Base-by-base conservation (phyloP, 2,888 invertebrate genomes). In the Lepidonotus clava region DNA sequence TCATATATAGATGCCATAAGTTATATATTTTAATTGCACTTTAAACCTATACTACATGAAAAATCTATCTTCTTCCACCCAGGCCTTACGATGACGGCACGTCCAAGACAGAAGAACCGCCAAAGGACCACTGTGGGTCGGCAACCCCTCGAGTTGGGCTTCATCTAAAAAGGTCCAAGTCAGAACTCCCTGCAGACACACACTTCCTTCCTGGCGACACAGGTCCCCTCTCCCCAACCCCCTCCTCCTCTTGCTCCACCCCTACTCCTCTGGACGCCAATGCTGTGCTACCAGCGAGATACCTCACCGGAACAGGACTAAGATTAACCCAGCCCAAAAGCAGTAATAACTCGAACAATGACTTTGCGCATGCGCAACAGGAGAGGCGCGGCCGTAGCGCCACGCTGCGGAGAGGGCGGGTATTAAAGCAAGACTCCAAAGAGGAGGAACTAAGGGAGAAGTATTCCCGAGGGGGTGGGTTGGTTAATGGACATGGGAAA, bases 31-130 rank as follows among this genome's bases (percentile, higher is more conserved):
- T n/a, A n/a, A n/a, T n/a, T n/a, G n/a, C n/a, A n/a, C n/a, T n/a
- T n/a, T n/a, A n/a, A n/a, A n/a, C n/a, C n/a, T n/a, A n/a, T n/a
- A n/a, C n/a, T n/a, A n/a, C n/a, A n/a, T n/a, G n/a, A n/a, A n/a
- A n/a, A n/a, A n/a, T n/a, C n/a, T n/a, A n/a, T n/a, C n/a, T n/a
- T n/a, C n/a, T n/a, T n/a, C n/a, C 8, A 8, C 46, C 18, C 80
- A 80, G 80, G 18, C 80, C 80, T 1, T 41, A 24, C 32, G 80
- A 80, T 4, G 80, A 80, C 80, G 80, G 80, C 6, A 14, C 80
- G 6, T 28, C 11, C 11, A 80, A 80, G 28, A 28, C 41, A n/a
- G 71, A 71, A 38, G 66, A 18, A 66, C 21, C 18, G 36, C n/a
- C 14, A 11, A 80, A 51, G 51, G 80, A 80, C 28, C 80, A 41